A percentile compares a stretch with the other conserved stretches of the same genome.
These are phyloP conservation scores for Drosophila lacertosa DNA, from an alignment of 1,140 invertebrate genomes.

Conservation along the genomic window DNA sequence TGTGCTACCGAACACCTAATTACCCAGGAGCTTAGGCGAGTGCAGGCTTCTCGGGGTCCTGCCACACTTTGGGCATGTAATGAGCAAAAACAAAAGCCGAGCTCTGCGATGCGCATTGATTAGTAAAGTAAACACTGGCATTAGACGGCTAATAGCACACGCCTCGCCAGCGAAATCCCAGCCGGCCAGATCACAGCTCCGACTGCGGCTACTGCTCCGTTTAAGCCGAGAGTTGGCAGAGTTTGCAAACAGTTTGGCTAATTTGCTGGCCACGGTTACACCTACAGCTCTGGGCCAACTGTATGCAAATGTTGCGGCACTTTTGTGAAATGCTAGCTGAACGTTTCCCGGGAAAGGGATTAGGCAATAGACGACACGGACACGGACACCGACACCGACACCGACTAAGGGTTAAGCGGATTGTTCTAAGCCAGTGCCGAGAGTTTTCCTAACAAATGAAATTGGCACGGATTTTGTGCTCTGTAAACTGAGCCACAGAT, in stretches of 20 bases:
- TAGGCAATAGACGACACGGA: slow-evolving; percentile 20
- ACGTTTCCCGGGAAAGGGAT: slow-evolving; percentile 18
- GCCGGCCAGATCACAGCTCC: slow-evolving; percentile 25
- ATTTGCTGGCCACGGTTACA: slow-evolving; percentile 51
- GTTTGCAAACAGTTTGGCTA: slow-evolving; percentile 72
- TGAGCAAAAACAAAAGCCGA: slow-evolving; percentile 35
- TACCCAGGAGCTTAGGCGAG: slow-evolving; percentile 28
- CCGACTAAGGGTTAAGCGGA: slow-evolving; percentile 62
- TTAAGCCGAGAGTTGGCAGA: slow-evolving; percentile 31
- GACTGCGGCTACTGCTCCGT: no score
- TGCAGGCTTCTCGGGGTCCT: not conserved
- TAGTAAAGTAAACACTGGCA: slow-evolving; percentile 48
- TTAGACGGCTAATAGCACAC: slow-evolving; percentile 47
- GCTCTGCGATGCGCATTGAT: slow-evolving; percentile 33
- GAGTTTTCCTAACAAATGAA: slow-evolving; percentile 57
- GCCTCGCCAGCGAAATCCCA: slow-evolving; percentile 44
- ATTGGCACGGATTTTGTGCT: slow-evolving; percentile 48
- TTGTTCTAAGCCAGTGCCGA: slow-evolving; percentile 44
- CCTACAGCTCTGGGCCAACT: slow-evolving; percentile 23
- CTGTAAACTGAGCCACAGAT: slow-evolving; percentile 30
- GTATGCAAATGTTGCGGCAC: slow-evolving; percentile 57
- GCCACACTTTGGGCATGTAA: slow-evolving; percentile 30
- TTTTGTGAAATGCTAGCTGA: slow-evolving; percentile 58
- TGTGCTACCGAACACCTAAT: slow-evolving; percentile 17
- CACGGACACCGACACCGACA: slow-evolving; percentile 22